A percentile compares a stretch with the other conserved stretches of the same genome.
Evolutionary conservation across 2,113 vertebrate species (phyloP).

Genomic region (Corythaeola cristata): DNA sequence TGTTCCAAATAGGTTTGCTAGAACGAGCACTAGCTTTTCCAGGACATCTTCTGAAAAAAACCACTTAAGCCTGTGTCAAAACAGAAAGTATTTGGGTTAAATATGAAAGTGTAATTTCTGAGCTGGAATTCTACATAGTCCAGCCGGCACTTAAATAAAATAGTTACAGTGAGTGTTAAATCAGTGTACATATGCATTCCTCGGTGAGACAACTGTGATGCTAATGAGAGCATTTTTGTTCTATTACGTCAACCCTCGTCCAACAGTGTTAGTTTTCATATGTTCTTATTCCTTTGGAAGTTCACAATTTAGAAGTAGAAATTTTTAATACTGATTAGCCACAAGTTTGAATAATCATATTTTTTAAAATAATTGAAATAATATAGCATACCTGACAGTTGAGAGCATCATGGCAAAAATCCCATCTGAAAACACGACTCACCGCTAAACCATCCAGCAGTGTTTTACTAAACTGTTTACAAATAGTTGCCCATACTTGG

Average conservation of each 20-base stretch:
- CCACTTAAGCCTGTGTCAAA: conserved; percentile 21
- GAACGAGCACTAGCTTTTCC: conserved; percentile 56
- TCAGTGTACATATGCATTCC: neutral
- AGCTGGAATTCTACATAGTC: neutral
- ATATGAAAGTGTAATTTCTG: neutral
- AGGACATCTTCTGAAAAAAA: conserved; percentile 60
- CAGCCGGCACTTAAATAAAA: neutral
- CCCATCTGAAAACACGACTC: conserved; percentile 54
- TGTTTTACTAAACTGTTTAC: too few relatives aligned
- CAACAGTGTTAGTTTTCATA: neutral
- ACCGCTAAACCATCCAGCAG: too few relatives aligned
- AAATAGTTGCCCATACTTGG: too few relatives aligned
- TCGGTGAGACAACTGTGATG: neutral
- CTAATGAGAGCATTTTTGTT: neutral
- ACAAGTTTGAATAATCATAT: neutral
- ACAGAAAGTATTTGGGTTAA: neutral
- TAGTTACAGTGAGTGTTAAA: neutral
- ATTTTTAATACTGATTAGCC: neutral
- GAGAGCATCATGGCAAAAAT: conserved; percentile 23
- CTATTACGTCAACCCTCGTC: neutral
- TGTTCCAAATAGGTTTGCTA: conserved; percentile 65
- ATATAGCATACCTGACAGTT: conserved; percentile 33
- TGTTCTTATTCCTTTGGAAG: neutral
- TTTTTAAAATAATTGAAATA: neutral
- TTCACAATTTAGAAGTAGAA: neutral